Evolutionary conservation across 2,888 invertebrate species (phyloP), one percentile per base, ranked within the genome.

Genomic region (Artemia sp.): DNA sequence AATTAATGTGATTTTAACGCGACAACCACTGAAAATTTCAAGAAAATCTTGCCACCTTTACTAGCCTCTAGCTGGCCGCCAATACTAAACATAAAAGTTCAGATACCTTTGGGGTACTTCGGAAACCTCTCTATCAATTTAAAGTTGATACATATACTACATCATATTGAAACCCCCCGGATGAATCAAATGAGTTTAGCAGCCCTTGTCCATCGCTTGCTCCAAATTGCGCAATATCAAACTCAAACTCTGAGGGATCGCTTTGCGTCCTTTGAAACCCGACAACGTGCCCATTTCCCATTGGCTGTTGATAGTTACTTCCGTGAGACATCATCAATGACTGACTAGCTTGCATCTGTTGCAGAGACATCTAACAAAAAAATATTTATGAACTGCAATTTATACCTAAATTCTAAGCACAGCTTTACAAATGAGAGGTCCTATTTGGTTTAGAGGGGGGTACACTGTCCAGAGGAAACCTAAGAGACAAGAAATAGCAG

Each of bases 111-210:
- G 38, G 5, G 6, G 38, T 38, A 6, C 38, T 38, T 38, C 38
- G 38, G 38, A 38, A 38, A 38, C 38, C 38, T 38, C 38, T 38
- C 38, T 38, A 38, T 38, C 38, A 38, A 38, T 38, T 38, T 38
- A 38, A 38, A 5, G 38, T 38, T 38, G 6, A 38, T 38, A 38
- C 5, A 5, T 38, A 38, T 5, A 38, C 38, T 24, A 58, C 70
- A 73, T 67, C 67, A 73, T 70, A 58, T 69, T 71, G 64, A 72
- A 73, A 38, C 73, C 72, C 67, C 76, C 83, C 76, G 85, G 19
- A 85, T 76, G 85, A 86, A 76, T 91, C 92, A 75, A 92, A 84
- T 70, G 89, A 89, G 79, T 86, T 90, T 75, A 90, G 83, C 73
- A 90, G 80, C 77, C 90, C 90, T 78, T 90, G 89, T 71, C 89